Conservation (phyloP, 2,888 invertebrate species). For the Thecocarcelia acutangulata region DNA sequence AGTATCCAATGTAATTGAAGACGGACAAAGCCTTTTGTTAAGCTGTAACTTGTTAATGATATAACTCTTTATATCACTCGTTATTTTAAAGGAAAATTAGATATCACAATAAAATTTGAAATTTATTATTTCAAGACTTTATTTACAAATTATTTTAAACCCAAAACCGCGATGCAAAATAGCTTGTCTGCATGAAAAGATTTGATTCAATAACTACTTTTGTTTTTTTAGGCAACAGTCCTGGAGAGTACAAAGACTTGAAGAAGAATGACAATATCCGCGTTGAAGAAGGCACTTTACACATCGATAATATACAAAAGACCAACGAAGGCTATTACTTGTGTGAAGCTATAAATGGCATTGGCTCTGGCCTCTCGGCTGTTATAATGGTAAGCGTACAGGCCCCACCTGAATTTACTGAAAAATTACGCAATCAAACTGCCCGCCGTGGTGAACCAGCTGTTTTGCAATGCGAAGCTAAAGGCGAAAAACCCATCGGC, state of each 20-base stretch:
- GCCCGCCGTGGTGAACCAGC: conserved; percentile 94
- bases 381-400: conserved; percentile 96
- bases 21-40: no score
- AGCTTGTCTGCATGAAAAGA: no score
- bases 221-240: conserved; percentile 87
- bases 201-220: background rate
- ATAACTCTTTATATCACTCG: no score
- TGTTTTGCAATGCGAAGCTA: conserved; percentile 94
- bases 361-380: conserved; percentile 96
- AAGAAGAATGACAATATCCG: conserved; percentile 95
- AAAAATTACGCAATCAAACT: conserved; percentile 94
- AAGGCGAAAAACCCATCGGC: conserved; percentile 96
- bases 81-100: no score
- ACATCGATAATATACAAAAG: conserved; percentile 94
- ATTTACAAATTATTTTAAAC: no score
- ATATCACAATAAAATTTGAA: no score
- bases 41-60: no score
- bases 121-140: no score
- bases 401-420: conserved; percentile 97
- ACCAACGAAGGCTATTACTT: conserved; percentile 96
- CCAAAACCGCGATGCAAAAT: no score
- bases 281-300: conserved; percentile 96
- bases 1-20: no score
- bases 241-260: conserved; percentile 95
- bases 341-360: conserved; percentile 97